Base-by-base conservation (phyloP, 2,797 vertebrate genomes). In the Heterohyrax brucei region DNA sequence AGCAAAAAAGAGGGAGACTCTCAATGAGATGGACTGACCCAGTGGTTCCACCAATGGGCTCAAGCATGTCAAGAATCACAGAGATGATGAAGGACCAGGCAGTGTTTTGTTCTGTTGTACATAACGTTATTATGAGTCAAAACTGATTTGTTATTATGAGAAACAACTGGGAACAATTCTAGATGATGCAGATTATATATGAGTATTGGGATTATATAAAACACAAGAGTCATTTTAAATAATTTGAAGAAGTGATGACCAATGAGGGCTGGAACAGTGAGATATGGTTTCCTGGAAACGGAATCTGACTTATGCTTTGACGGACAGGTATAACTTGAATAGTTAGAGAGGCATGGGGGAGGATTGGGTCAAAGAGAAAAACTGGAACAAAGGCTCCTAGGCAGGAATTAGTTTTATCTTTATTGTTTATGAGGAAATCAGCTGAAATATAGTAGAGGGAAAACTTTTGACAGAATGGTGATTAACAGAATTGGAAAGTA, bases 141-240 rank as follows among this genome's bases (percentile, higher is more conserved):
- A 56, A 56, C 53, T 16, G 13, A 56, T 16, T 56, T 56, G 53
- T 83, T 61, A 88, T 56, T 89, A 80, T 59, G 68, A 66, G 28
- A 87, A 93, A 50, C 3, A 70, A 70, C 44, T 66, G 44, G 53
- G 91, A 66, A 75, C 4, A 76, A 87, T 87, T 90, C 13, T 84
- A 89, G 46, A 89, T 44, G 66, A 53, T 61, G 61, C 33, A 64
- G 44, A 89, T 79, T 79, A 93, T 50, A 82, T 33, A 22, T 78
- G 46, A 88, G 12, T 70, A n/a, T 33, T 91, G 26, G 86, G 64
- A 91, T 50, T 83, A 28, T 10, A 76, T 76, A 76, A 94, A 94
- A 92, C 33, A 10, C 13, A 80, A 88, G 24, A 6, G 30, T 70
- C 44, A 94, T 73, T 91, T 93, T 80, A 89, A 7, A 68, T 61